Conservation (phyloP, 2,797 vertebrate species). For the Staurois parvus region DNA sequence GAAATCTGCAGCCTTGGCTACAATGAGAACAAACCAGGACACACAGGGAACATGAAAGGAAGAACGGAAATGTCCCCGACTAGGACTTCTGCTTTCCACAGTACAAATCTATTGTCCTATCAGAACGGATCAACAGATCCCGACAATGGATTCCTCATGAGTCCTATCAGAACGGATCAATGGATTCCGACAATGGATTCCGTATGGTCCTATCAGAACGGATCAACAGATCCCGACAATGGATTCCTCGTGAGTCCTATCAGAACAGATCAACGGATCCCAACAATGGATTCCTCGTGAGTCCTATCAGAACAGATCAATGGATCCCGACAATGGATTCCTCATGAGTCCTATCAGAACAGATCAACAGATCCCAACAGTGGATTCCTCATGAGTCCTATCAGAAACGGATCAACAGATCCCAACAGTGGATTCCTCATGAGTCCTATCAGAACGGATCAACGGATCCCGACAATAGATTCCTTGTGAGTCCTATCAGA, state of each 20-base stretch:
- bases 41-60: neutral
- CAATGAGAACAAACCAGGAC: neutral
- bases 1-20: neutral
- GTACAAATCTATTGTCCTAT: neutral
- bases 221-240: too few relatives aligned
- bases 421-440: too few relatives aligned
- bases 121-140: neutral
- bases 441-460: conserved; percentile 8
- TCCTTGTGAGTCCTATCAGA: too few relatives aligned
- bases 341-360: neutral
- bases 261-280: neutral
- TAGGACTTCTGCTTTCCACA: neutral
- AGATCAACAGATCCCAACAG: neutral
- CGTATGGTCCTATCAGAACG: too few relatives aligned
- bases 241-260: conserved; percentile 3
- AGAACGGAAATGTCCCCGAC: neutral
- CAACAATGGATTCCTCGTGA: neutral
- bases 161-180: conserved; percentile 8
- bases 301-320: too few relatives aligned
- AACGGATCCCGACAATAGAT: neutral
- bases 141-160: neutral
- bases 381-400: too few relatives aligned
- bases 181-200: neutral
- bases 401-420: too few relatives aligned
- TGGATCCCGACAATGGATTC: too few relatives aligned